These are phyloP conservation scores for Typhlichthys subterraneus DNA, from an alignment of 2,797 vertebrate genomes.

Conservation along the genomic window DNA sequence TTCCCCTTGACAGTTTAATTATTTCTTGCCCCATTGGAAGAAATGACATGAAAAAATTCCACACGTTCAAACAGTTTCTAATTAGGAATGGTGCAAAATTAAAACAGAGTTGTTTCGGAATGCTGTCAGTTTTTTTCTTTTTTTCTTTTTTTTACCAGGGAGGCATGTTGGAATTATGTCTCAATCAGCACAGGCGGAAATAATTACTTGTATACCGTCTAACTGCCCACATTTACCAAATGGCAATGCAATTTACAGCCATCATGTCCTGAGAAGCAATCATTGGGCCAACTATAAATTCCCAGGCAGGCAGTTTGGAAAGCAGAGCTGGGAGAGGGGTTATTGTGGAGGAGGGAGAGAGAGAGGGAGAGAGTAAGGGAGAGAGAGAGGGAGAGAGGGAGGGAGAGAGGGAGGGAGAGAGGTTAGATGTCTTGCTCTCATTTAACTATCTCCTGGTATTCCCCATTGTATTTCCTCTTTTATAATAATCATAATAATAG, in stretches of 20 bases:
- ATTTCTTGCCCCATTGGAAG: slow-evolving; percentile 78
- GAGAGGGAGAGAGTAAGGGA: neutral
- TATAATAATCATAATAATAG: no score
- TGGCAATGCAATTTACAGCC: slow-evolving; percentile 83
- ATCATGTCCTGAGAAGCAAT: slow-evolving; percentile 81
- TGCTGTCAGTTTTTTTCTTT: slow-evolving; percentile 80
- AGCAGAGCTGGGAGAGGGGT: slow-evolving; percentile 70
- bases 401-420: slow-evolving; percentile 46
- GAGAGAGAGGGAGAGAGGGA: neutral
- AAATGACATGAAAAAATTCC: slow-evolving; percentile 73
- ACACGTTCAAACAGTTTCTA: slow-evolving; percentile 71
- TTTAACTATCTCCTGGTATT: slow-evolving; percentile 20
- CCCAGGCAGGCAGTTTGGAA: slow-evolving; percentile 74
- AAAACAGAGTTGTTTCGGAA: slow-evolving; percentile 82
- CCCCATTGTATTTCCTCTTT: slow-evolving; percentile 20
- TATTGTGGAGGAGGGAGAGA: slow-evolving; percentile 55
- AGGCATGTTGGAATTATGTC: slow-evolving; percentile 80
- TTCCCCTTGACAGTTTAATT: slow-evolving; percentile 82
- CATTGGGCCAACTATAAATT: slow-evolving; percentile 84
- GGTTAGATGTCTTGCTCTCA: slow-evolving; percentile 32
- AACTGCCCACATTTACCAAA: slow-evolving; percentile 83
- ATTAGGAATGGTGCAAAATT: slow-evolving; percentile 82
- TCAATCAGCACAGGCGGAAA: slow-evolving; percentile 82
- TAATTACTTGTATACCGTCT: slow-evolving; percentile 84
- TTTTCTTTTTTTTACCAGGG: slow-evolving; percentile 59